Percentiles rank a stretch among this genome's conserved stretches.
These are phyloP conservation scores for Meganola albula DNA, from an alignment of 2,888 invertebrate genomes.

Conservation along the genomic window DNA sequence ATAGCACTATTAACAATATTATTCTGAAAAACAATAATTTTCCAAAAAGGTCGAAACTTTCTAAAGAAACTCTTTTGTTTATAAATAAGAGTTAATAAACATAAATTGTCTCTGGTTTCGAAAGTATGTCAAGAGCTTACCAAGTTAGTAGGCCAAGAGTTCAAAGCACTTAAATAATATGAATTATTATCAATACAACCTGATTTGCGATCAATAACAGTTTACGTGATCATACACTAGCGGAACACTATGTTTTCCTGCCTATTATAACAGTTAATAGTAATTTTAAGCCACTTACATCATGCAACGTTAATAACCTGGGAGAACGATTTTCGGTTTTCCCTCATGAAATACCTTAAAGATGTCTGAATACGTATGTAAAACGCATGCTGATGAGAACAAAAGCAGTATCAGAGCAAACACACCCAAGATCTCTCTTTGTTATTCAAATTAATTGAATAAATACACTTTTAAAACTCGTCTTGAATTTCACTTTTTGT, in stretches of 20 bases:
- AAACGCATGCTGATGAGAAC: slow-evolving; percentile 28
- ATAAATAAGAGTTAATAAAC: no score
- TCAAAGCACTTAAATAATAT: no score
- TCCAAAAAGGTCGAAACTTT: no score
- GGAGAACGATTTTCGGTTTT: slow-evolving; percentile 17
- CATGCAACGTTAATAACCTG: slow-evolving; percentile 23
- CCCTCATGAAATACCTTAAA: slow-evolving; percentile 22
- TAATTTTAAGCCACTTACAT: slow-evolving; percentile 10
- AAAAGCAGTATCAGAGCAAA: slow-evolving; percentile 30
- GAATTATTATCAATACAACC: no score
- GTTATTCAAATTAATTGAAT: slow-evolving; percentile 43
- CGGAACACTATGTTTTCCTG: slow-evolving; percentile 21
- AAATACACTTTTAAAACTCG: slow-evolving; percentile 20
- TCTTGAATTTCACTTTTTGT: slow-evolving; percentile 26
- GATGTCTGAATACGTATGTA: slow-evolving; percentile 21
- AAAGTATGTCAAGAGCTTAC: slow-evolving; percentile 27
- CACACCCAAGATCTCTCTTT: slow-evolving; percentile 34
- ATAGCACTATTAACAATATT: no score
- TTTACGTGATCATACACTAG: slow-evolving; percentile 23
- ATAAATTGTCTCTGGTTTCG: slow-evolving; percentile 22
- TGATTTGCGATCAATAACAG: no score
- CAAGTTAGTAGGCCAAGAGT: slow-evolving; percentile 24
- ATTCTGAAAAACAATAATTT: no score
- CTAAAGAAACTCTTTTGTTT: no score
- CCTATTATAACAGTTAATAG: slow-evolving; percentile 12